Conservation (phyloP, 2,113 vertebrate species). For the Dolichotis patagonum region DNA sequence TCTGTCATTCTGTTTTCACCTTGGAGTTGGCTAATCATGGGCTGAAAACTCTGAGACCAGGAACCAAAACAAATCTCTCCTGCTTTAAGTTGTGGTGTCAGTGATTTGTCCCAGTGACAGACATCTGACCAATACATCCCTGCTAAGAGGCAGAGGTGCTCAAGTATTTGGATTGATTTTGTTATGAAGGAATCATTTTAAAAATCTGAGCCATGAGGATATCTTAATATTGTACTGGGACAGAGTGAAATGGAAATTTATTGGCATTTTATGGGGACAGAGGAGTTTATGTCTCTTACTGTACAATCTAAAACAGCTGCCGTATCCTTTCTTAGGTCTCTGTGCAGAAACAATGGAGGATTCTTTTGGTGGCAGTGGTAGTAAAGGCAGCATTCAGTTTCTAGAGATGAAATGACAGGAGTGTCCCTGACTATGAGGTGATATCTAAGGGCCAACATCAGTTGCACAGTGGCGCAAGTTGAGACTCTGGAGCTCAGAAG, state of each 20-base stretch:
- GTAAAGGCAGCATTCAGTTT: not conserved
- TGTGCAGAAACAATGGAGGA: not conserved
- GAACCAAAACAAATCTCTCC: not conserved
- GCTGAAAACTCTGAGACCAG: not conserved
- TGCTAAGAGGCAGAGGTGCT: not conserved
- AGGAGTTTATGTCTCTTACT: not conserved
- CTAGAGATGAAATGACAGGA: not conserved
- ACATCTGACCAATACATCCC: not conserved
- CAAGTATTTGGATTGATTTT: not conserved
- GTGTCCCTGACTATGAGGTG: not conserved
- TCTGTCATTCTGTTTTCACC: not conserved
- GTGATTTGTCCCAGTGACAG: not conserved
- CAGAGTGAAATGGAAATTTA: not conserved
- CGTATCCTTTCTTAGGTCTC: not conserved
- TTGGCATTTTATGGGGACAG: not conserved
- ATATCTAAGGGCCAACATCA: not conserved
- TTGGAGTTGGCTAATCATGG: not conserved
- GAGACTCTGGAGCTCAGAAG: fast-evolving
- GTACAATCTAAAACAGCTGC: not conserved
- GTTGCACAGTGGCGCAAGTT: not conserved
- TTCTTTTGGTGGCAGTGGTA: not conserved
- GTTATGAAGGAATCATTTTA: not conserved
- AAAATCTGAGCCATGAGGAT: not conserved
- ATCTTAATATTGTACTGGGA: not conserved
- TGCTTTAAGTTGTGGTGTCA: not conserved